These are phyloP conservation scores for Ctena decussata DNA, from an alignment of 2,888 invertebrate genomes.

Conservation along the genomic window DNA sequence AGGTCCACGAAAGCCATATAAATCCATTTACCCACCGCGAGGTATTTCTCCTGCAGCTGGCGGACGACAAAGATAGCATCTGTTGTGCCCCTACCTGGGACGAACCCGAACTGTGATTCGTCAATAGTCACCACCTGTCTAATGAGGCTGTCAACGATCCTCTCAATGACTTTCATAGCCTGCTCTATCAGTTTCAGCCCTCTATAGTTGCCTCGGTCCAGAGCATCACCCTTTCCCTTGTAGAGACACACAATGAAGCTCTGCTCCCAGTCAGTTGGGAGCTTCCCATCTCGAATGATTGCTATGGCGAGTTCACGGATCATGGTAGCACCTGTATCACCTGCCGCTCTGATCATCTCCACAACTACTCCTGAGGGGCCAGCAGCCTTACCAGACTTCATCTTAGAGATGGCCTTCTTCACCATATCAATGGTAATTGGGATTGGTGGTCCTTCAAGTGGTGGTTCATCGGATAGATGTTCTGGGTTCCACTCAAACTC, in stretches of 20 bases:
- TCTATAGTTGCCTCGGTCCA: background rate
- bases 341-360: constrained; percentile 25
- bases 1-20: constrained; percentile 25
- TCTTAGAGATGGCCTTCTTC: background rate
- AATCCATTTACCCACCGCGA: constrained; percentile 22
- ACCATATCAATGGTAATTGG: constrained; percentile 10
- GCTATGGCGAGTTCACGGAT: constrained; percentile 16
- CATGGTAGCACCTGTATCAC: background rate
- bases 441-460: background rate
- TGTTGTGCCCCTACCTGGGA: constrained; percentile 24
- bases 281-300: constrained; percentile 17
- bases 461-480: background rate
- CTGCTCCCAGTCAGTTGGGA: constrained; percentile 27
- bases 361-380: constrained; percentile 19
- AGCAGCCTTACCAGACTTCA: constrained; percentile 4
- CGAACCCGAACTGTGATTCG: background rate
- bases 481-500: constrained; percentile 1
- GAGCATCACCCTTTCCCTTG: constrained; percentile 27
- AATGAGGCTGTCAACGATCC: background rate
- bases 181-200: background rate
- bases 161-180: constrained; percentile 14
- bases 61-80: constrained; percentile 35
- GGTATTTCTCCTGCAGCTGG: constrained; percentile 27
- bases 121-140: constrained; percentile 10
- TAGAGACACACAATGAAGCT: constrained; percentile 34